A percentile compares a stretch with the other conserved stretches of the same genome.
Evolutionary conservation across 2,113 vertebrate genomes (phyloP).

Genomic region (Varanus komodoensis): DNA sequence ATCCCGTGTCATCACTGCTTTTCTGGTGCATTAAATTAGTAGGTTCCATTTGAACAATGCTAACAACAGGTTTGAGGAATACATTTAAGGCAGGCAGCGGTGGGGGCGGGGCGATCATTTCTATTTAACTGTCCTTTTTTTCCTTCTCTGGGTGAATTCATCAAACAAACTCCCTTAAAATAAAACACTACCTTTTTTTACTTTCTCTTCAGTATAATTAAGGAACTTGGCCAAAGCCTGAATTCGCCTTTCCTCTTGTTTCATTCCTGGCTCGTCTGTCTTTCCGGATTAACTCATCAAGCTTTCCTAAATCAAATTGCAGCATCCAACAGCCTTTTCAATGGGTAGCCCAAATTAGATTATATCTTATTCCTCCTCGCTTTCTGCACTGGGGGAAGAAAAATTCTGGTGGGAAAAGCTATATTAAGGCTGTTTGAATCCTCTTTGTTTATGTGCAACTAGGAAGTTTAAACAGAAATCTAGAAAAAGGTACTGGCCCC

Average conservation of each 20-base stretch:
- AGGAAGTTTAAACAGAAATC: not conserved
- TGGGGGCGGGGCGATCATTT: not conserved
- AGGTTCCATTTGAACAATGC: not conserved
- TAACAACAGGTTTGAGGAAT: not conserved
- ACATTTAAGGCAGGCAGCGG: no score
- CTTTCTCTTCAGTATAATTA: not conserved
- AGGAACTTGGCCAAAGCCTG: not conserved
- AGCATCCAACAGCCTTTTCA: not conserved
- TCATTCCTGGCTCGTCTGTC: not conserved
- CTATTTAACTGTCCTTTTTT: not conserved
- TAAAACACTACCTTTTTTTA: not conserved
- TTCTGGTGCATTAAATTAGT: not conserved
- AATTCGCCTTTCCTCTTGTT: not conserved
- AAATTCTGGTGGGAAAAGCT: not conserved
- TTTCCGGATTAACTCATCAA: not conserved
- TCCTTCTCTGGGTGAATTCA: not conserved
- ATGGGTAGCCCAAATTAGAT: not conserved
- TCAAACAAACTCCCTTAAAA: not conserved
- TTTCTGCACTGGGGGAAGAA: no score
- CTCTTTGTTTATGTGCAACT: not conserved
- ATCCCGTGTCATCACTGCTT: no score
- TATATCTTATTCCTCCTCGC: no score
- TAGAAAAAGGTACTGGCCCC: not conserved
- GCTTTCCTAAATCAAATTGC: not conserved
- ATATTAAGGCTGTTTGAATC: not conserved